Conservation (phyloP, 2,888 invertebrate species). For the Synanthedon myopaeformis region DNA sequence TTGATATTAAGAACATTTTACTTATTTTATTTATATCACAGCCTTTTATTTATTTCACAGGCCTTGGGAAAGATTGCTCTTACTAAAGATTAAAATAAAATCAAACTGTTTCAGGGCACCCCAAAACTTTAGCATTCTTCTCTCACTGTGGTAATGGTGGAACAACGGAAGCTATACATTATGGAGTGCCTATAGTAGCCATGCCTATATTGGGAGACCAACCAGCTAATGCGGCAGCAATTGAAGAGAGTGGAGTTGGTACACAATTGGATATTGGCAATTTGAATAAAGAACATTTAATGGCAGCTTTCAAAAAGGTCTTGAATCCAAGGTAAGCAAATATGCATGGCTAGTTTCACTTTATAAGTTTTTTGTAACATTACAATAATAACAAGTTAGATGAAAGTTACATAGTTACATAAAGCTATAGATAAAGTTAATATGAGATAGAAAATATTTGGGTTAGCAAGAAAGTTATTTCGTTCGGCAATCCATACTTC, state of each 20-base stretch:
- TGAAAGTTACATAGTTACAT: no score
- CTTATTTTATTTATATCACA: no score
- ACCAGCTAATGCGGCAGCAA: slow-evolving; percentile 66
- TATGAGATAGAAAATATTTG: no score
- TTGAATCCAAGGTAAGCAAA: slow-evolving; percentile 62
- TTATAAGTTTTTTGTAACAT: no score
- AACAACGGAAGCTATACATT: slow-evolving; percentile 70
- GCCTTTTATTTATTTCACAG: neutral
- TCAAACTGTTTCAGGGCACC: slow-evolving; percentile 59
- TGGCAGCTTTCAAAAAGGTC: slow-evolving; percentile 64
- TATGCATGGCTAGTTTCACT: neutral
- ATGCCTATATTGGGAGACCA: slow-evolving; percentile 74
- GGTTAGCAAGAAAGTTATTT: no score
- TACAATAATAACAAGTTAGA: no score
- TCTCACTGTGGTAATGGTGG: slow-evolving; percentile 73
- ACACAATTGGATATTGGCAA: slow-evolving; percentile 51
- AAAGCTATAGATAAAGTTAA: no score
- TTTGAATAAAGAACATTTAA: slow-evolving; percentile 59
- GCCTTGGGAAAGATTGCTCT: neutral
- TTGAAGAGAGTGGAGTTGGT: slow-evolving; percentile 69
- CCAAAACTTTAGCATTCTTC: slow-evolving; percentile 70
- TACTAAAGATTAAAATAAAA: slow-evolving; percentile 14
- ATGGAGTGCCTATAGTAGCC: slow-evolving; percentile 70
- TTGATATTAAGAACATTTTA: no score
- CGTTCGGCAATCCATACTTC: no score